Evolutionary conservation across 2,888 invertebrate species (phyloP).

Genomic region (Heliconius cydno): DNA sequence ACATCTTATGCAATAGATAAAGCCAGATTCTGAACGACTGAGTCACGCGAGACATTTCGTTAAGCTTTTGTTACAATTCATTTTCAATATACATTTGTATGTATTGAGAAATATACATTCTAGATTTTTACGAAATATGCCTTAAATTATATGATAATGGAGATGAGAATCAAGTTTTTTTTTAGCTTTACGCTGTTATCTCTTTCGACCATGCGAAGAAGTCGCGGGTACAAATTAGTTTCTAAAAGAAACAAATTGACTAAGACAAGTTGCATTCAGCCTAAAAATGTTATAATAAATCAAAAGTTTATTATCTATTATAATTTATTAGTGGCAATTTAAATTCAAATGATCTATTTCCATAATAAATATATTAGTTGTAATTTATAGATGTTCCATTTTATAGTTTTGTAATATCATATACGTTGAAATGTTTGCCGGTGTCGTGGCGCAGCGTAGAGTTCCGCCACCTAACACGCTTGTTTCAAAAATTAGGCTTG

Average conservation of each 20-base stretch:
- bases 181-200: too few species aligned
- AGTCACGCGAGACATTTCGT: not conserved
- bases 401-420: slow-evolving; percentile 10
- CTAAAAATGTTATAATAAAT: not conserved
- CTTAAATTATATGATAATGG: not conserved
- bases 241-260: not conserved
- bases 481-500: too few species aligned
- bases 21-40: not conserved
- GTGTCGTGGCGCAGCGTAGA: not conserved
- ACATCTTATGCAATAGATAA: not conserved
- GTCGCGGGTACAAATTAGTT: not conserved
- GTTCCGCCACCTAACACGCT: too few species aligned
- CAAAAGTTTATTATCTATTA: not conserved
- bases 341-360: slow-evolving; percentile 17
- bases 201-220: not conserved
- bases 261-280: not conserved
- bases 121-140: not conserved
- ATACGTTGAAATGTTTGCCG: too few species aligned
- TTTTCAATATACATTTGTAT: not conserved
- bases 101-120: slow-evolving; percentile 1
- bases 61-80: slow-evolving; percentile 2
- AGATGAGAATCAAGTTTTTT: too few species aligned
- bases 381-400: slow-evolving; percentile 11
- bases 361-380: slow-evolving; percentile 7
- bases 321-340: slow-evolving; percentile 5